Base-by-base conservation (phyloP, 2,797 vertebrate species). In the Okamejei kenojei region DNA sequence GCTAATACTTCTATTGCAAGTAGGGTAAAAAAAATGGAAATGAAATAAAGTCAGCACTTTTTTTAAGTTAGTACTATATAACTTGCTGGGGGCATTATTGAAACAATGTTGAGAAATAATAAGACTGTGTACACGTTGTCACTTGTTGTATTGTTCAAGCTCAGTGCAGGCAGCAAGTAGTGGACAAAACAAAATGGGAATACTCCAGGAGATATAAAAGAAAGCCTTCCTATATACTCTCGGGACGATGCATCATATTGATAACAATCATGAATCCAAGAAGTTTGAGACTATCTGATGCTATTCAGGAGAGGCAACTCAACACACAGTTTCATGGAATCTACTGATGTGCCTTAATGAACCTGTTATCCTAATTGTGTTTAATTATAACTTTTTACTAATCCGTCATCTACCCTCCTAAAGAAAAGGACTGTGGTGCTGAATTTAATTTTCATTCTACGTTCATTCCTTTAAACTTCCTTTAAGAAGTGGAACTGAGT, bases 31-130 rank as follows among this genome's bases (percentile, higher is more conserved):
- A 54, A 29, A 82, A 29, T 35, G n/a, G n/a, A 88, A 88, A n/a
- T 68, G 19, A 68, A 88, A 35, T 21, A 88, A 88, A 32, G 63
- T 65, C 61, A 88, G 84, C 35, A 19, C 68, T 88, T 68, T 88
- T 88, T 88, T 7, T 1, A 79, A 88, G 61, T 88, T 88, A 63
- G 84, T 88, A 68, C 63, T 65, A 88, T 68, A n/a, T 15, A 86
- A 65, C 82, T 35, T 32, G 61, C 63, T 19, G 11, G n/a, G 1
- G n/a, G 84, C 63, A 88, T 32, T 65, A 68, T 65, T 88, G n/a
- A 88, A 65, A 65, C 21, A 88, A 45, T 68, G n/a, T 63, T 88
- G 63, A 88, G 29, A 88, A 88, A 88, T 88, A n/a, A 88, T n/a
- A 68, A 68, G 63, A 65, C 29, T 65, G n/a, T 23, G n/a, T 8